Evolutionary conservation across 1,140 invertebrate genomes (phyloP), one percentile per base, ranked within the genome.

Genomic region (Psilanteris sp.): DNA sequence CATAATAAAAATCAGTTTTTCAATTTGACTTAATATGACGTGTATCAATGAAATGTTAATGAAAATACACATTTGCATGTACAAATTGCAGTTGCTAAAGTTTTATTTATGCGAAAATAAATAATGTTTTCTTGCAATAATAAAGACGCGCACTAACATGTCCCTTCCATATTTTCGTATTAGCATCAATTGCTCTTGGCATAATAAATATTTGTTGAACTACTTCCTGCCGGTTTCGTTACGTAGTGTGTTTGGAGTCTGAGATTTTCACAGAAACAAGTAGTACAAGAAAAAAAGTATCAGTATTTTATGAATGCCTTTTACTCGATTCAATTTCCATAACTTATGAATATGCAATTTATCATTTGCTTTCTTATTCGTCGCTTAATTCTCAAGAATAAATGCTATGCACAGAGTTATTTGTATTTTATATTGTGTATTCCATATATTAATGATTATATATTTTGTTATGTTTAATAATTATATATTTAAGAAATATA

Each of bases 131-230:
- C 9, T 48, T 7, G 11, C 18, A 52, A 52, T 36, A 36, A 52
- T 26, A 52, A 52, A 22, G 31, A 36, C 46, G 14, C 20, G 15
- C 15, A 32, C 31, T 9, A 24, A 9, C 31, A 36, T 52, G 20
- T 15, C n/a, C 11, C n/a, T 16, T 32, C 29, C n/a, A 32, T 32
- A 48, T 32, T 48, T 48, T 48, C 22, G 27, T 14, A 11, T 50
- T 50, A 50, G 11, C 48, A 26, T 37, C 22, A 54, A 54, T 37
- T 50, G 34, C 26, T 55, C 7, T 32, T 34, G 15, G 26, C 3
- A 24, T 39, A 57, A 29, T 32, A 32, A 57, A 57, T 57, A 41
- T 31, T 43, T 32, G 36, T 41, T 18, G 24, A 16, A 11, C 50
- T 11, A 11, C 13, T 20, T 31, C 10, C 9, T 26, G 46, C n/a